These are phyloP conservation scores for Lasius platythorax DNA, from an alignment of 2,888 invertebrate genomes.

Conservation along the genomic window DNA sequence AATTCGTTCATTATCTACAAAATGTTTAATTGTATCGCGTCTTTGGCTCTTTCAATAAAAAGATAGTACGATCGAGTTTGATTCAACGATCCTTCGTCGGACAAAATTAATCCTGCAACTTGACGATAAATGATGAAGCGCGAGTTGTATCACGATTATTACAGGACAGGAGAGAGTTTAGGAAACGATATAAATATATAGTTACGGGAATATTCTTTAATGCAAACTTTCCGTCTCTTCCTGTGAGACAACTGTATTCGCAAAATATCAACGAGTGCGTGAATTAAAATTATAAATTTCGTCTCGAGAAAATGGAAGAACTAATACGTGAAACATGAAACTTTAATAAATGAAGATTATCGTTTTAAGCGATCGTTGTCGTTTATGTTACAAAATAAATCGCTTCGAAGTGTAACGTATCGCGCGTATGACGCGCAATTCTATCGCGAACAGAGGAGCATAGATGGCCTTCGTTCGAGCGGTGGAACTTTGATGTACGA, in stretches of 20 bases:
- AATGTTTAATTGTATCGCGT: not conserved
- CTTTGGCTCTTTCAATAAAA: not conserved
- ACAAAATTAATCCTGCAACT: not conserved
- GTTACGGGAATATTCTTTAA: not conserved
- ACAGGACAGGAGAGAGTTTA: not conserved
- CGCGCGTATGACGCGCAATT: not conserved
- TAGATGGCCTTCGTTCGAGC: slow-evolving; percentile 73
- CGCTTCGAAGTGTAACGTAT: not conserved
- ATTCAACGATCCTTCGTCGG: not conserved
- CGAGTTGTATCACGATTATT: slow-evolving; percentile 23
- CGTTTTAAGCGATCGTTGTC: not conserved
- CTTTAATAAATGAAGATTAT: slow-evolving; percentile 11
- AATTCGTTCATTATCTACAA: not conserved
- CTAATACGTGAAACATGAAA: slow-evolving; percentile 1
- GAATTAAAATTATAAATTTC: slow-evolving; percentile 7
- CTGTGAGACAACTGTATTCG: not conserved
- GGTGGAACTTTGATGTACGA: slow-evolving; percentile 71
- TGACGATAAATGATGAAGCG: not conserved
- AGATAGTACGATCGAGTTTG: not conserved
- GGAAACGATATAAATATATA: not conserved
- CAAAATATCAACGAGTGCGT: not conserved
- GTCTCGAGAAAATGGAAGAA: slow-evolving; percentile 17
- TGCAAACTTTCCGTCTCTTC: not conserved
- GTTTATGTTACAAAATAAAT: slow-evolving; percentile 32
- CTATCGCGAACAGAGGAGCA: slow-evolving; percentile 68